phyloP scores from a whole-genome alignment of 2,113 vertebrate species.

The Tenebrosternarchus preto region DNA sequence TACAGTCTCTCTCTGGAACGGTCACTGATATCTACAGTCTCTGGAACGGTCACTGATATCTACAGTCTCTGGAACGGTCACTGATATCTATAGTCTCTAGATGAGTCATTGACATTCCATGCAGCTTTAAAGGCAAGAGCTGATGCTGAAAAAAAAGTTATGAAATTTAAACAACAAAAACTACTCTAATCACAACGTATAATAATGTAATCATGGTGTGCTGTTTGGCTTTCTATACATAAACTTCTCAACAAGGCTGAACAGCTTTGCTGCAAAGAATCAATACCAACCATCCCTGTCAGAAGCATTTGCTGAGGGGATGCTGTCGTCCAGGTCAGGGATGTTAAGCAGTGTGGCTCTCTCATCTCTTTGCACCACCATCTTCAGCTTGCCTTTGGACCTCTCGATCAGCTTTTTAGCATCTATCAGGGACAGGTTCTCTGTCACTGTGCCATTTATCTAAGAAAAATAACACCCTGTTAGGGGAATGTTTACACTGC shows the following conservation, averaged over 20 bases:
- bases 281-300: constrained; percentile 91
- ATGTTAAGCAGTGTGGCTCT: constrained; percentile 93
- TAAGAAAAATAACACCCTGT: constrained; percentile 53
- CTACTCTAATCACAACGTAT: background rate
- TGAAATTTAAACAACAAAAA: background rate
- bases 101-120: too few relatives aligned
- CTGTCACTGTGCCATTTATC: constrained; percentile 99
- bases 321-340: constrained; percentile 95
- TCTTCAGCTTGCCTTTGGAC: constrained; percentile 99
- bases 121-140: too few relatives aligned
- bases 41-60: too few relatives aligned
- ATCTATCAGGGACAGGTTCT: constrained; percentile 98
- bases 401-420: constrained; percentile 98
- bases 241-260: background rate
- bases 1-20: too few relatives aligned
- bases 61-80: too few relatives aligned
- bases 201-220: background rate
- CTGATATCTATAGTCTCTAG: too few relatives aligned
- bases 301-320: constrained; percentile 95
- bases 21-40: too few relatives aligned
- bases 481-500: background rate
- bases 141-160: background rate
- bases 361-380: constrained; percentile 98
- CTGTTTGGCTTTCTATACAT: background rate
- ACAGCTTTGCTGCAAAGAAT: background rate